A percentile compares a stretch with the other conserved stretches of the same genome.
Evolutionary conservation across 1,140 invertebrate species (phyloP).

Genomic region (Pseudomyrmex concolor): DNA sequence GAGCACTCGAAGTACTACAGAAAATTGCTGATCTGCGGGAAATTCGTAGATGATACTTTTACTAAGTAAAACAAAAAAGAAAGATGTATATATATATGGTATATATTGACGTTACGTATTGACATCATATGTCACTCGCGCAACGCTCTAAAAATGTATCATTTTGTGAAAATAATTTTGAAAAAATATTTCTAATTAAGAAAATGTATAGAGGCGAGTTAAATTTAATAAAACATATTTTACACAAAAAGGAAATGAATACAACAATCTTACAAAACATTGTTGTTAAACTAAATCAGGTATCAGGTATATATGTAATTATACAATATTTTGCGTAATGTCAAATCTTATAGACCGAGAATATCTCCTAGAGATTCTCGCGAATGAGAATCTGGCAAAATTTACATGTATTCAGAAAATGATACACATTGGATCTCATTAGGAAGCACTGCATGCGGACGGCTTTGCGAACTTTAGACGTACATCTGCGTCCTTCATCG

Average conservation of each 20-base stretch:
- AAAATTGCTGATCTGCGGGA: slow-evolving; percentile 71
- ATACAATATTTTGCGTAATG: not conserved
- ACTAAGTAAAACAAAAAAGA: slow-evolving; percentile 3
- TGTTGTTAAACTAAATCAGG: slow-evolving; percentile 14
- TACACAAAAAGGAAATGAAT: not conserved
- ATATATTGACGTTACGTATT: slow-evolving; percentile 28
- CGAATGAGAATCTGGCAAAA: not conserved
- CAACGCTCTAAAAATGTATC: not conserved
- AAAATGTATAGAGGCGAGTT: too few relatives aligned
- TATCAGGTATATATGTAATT: not conserved
- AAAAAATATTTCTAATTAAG: not conserved
- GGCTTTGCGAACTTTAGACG: slow-evolving; percentile 50
- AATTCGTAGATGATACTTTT: slow-evolving; percentile 68
- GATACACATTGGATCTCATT: slow-evolving; percentile 46
- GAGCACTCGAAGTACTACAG: slow-evolving; percentile 68
- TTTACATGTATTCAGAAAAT: slow-evolving; percentile 40
- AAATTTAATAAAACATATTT: not conserved
- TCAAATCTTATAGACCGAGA: not conserved
- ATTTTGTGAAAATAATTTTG: too few relatives aligned
- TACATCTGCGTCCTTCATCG: slow-evolving; percentile 68
- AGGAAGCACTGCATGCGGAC: slow-evolving; percentile 35
- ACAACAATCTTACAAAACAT: not conserved
- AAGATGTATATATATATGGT: slow-evolving; percentile 61
- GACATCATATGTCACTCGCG: slow-evolving; percentile 12
- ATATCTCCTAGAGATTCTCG: not conserved